Evolutionary conservation across 23 tunicate species (phyloP), one percentile per base, ranked within the genome.

Genomic region (Ciona savignyi): DNA sequence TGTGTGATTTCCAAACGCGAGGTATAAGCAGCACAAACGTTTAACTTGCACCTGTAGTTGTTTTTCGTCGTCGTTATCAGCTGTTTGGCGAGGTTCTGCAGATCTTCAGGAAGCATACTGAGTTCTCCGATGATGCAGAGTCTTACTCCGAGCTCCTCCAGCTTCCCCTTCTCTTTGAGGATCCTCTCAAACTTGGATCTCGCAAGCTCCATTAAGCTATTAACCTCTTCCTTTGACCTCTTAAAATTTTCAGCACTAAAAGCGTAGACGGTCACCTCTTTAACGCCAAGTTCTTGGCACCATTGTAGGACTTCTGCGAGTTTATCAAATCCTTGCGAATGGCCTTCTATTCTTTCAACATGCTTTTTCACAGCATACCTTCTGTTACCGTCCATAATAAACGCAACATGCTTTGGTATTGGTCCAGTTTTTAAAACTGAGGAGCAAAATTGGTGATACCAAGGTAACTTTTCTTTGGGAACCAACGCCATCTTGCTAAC

Each of bases 331-430:
- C 99, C 99, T 78, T 89, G 51, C 33, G 84, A 34, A 48, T 95
- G 99, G 21, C 99, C 99, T 33, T 88, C 91, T 1, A 95, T 83
- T 48, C 81, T 71, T 67, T 79, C 74, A 25, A 88, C 78, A 51
- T 85, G 87, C 30, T 82, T 82, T 42, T 77, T 88, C 22, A 75
- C 77, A 15, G 99, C 99, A 83, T 81, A 95, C 22, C 99, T 33
- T 65, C 99, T 65, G 76, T 95, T 95, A 3, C 99, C 99, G 77
- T 95, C 99, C 99, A 95, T 95, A 23, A 95, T 95, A 72, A 95
- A 95, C 0, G 99, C 99, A 33, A 95, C 96, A 80, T 95, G 99
- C 1, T 74, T 62, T 1, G 99, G 99, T 20, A 95, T 88, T 11
- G 88, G 91, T 0, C 99, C 96, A 9, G 28, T 32, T 31, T 70